Evolutionary conservation across 2,888 invertebrate genomes (phyloP), one percentile per base, ranked within the genome.

Genomic region (Adela reaumurella): DNA sequence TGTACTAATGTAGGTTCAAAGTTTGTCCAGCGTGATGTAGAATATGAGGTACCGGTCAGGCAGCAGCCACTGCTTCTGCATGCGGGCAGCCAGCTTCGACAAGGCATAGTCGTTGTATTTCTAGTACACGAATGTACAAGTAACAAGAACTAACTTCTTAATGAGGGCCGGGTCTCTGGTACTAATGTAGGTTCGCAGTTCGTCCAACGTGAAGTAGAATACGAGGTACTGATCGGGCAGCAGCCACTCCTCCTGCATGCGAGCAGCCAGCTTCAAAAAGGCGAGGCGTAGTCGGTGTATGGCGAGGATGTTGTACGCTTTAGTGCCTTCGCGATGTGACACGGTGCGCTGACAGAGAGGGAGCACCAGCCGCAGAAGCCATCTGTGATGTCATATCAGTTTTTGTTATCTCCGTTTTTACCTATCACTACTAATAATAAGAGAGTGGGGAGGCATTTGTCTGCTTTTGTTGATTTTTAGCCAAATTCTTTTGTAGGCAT

Each of bases 121-220:
- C n/a, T n/a, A n/a, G n/a, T n/a, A n/a, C n/a, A n/a, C n/a, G n/a
- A n/a, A n/a, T n/a, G n/a, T n/a, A n/a, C n/a, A n/a, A n/a, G n/a
- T n/a, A n/a, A n/a, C n/a, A n/a, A n/a, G n/a, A n/a, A 64, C 80
- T 72, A 67, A 88, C 87, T 85, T 88, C 54, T 72, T 74, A 43
- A 89, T 67, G 28, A 87, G 62, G 1, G 65, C 70, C 1, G 85
- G 82, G 56, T 83, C 81, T 49, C 82, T 68, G 1, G 70, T 67
- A 1, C 60, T 53, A 1, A 89, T 61, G 11, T 89, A 70, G 19
- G 68, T 61, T 1, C 72, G 72, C 14, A 92, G 74, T 67, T 93
- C 92, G 14, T 77, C 59, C 42, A 83, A 72, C 0, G 87, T 84
- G 57, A 92, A 77, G 67, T 83, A 88, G 64, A 83, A 89, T 28